These are phyloP conservation scores for Falco punctatus DNA, from an alignment of 2,113 vertebrate species.

Conservation along the genomic window DNA sequence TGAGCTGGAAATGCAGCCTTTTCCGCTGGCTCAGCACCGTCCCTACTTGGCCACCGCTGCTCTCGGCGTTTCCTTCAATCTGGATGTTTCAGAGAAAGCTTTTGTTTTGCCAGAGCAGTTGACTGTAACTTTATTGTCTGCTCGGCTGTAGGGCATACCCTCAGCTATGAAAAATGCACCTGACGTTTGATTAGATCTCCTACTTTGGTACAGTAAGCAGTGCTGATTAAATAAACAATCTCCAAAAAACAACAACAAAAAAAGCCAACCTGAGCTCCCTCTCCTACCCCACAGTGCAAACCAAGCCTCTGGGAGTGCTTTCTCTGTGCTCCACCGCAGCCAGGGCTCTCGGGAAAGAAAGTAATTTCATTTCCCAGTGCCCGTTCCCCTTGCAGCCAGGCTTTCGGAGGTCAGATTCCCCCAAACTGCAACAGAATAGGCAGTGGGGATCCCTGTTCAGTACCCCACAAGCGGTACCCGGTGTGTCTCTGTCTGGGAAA, in stretches of 20 bases:
- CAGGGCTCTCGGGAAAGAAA: not conserved
- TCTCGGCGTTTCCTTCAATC: constrained; percentile 8
- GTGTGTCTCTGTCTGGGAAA: not conserved
- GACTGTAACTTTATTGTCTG: not conserved
- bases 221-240: not conserved
- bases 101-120: constrained; percentile 24
- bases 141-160: not conserved
- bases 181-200: not conserved
- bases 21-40: not conserved
- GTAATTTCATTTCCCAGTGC: not conserved
- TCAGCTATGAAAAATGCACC: constrained; percentile 10
- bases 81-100: not conserved
- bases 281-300: accelerated
- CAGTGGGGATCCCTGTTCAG: accelerated
- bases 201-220: accelerated
- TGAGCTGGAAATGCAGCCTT: constrained; percentile 14
- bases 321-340: not conserved
- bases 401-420: not conserved
- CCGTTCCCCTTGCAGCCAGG: not conserved
- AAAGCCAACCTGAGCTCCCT: not conserved
- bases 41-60: not conserved
- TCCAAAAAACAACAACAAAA: not conserved
- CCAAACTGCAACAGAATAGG: accelerated
- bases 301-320: not conserved
- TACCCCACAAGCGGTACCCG: accelerated